Evolutionary conservation across 2,888 invertebrate genomes (phyloP).

Genomic region (Polietes domitor): DNA sequence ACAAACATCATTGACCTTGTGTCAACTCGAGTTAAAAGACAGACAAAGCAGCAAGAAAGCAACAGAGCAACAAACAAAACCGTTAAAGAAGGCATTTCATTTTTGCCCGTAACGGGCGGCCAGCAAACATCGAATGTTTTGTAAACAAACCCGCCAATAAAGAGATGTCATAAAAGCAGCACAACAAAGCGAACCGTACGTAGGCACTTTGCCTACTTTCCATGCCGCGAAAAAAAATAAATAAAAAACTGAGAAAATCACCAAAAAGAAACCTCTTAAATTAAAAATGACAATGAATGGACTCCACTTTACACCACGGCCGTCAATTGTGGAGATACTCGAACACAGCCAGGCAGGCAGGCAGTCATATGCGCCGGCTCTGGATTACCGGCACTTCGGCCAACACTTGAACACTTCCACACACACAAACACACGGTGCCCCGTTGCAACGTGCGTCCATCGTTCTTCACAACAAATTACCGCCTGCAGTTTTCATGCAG

Average conservation of each 20-base stretch:
- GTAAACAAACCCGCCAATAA: slow-evolving; percentile 6
- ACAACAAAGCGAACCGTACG: neutral
- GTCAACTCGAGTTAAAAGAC: slow-evolving; percentile 57
- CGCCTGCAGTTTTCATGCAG: slow-evolving; percentile 58
- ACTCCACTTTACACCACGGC: slow-evolving; percentile 60
- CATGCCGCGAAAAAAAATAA: slow-evolving; percentile 41
- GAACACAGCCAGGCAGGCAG: neutral
- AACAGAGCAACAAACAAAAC: too few species aligned
- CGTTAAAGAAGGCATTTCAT: slow-evolving; percentile 39
- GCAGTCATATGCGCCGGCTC: too few species aligned
- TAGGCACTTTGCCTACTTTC: slow-evolving; percentile 46
- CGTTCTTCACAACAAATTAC: too few species aligned
- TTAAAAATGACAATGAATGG: slow-evolving; percentile 61
- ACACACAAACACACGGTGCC: neutral
- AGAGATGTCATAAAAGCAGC: slow-evolving; percentile 29
- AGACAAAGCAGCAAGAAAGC: slow-evolving; percentile 38
- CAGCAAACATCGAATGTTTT: neutral
- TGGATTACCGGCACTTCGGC: neutral
- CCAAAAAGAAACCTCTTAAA: slow-evolving; percentile 41
- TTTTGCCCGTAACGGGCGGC: slow-evolving; percentile 4
- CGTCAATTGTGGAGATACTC: slow-evolving; percentile 21
- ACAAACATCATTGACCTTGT: slow-evolving; percentile 66
- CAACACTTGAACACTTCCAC: too few species aligned
- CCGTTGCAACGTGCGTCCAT: slow-evolving; percentile 30
- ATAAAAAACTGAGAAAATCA: slow-evolving; percentile 1